A percentile compares a stretch with the other conserved stretches of the same genome.
These are phyloP conservation scores for Platycheirus albimanus DNA, from an alignment of 2,888 invertebrate genomes.

Conservation along the genomic window DNA sequence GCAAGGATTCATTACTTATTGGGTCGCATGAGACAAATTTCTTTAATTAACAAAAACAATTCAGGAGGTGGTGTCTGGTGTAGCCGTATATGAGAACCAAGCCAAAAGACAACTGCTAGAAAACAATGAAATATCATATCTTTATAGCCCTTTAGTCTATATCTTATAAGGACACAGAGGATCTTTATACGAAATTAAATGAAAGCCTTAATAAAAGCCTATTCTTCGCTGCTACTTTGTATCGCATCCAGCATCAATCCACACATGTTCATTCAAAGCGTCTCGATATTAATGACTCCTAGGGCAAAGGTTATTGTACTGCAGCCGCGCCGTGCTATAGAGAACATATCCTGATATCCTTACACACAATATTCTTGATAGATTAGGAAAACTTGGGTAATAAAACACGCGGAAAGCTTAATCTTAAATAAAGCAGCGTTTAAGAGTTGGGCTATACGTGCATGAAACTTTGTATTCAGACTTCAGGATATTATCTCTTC, in stretches of 20 bases:
- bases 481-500: slow-evolving; percentile 1
- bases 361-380: not conserved
- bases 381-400: slow-evolving; percentile 32
- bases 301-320: slow-evolving; percentile 56
- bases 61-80: too few relatives aligned
- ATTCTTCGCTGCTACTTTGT: slow-evolving; percentile 8
- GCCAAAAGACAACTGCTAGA: slow-evolving; percentile 11
- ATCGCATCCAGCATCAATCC: not conserved
- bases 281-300: slow-evolving; percentile 42
- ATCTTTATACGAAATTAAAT: slow-evolving; percentile 27
- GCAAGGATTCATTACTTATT: slow-evolving; percentile 32
- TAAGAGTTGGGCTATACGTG: not conserved
- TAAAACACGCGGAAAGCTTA: slow-evolving; percentile 40
- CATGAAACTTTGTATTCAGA: not conserved
- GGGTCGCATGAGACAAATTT: slow-evolving; percentile 51
- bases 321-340: slow-evolving; percentile 1
- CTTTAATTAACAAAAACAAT: slow-evolving; percentile 36
- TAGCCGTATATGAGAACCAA: not conserved
- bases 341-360: slow-evolving; percentile 6
- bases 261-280: slow-evolving; percentile 11
- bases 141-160: slow-evolving; percentile 6
- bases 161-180: not conserved
- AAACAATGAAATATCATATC: slow-evolving; percentile 38
- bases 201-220: slow-evolving; percentile 47
- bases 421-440: slow-evolving; percentile 36